Percentiles rank a stretch among this genome's conserved stretches.
phyloP scores from a whole-genome alignment of 2,888 invertebrate genomes.

The Uropetala carovei region DNA sequence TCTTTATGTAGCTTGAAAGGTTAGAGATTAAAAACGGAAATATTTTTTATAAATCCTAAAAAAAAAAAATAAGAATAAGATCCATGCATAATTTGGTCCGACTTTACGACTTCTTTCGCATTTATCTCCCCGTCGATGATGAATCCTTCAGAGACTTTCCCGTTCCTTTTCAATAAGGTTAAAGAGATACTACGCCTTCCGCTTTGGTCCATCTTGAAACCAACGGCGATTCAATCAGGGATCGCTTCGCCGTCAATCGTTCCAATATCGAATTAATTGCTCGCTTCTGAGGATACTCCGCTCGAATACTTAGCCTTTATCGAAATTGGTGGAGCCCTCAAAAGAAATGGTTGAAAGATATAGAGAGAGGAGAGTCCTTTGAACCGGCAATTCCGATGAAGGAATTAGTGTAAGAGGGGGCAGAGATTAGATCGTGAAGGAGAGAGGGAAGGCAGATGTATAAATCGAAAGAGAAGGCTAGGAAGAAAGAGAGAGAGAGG shows the following conservation, averaged over 20 bases:
- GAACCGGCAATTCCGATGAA: background rate
- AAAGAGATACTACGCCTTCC: background rate
- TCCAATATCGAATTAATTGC: constrained; percentile 14
- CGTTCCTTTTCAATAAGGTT: background rate
- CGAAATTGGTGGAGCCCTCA: constrained; percentile 1
- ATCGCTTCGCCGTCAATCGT: background rate
- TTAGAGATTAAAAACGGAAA: no score
- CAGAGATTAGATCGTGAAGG: background rate
- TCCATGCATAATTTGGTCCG: background rate
- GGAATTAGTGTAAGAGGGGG: constrained; percentile 1
- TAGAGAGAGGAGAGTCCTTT: background rate
- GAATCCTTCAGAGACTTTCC: background rate
- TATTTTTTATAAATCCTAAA: no score
- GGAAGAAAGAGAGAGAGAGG: no score
- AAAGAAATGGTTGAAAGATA: background rate
- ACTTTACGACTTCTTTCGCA: background rate
- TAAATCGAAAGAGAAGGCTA: background rate
- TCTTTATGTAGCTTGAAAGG: no score
- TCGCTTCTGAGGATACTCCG: background rate
- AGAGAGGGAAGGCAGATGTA: background rate
- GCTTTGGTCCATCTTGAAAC: background rate
- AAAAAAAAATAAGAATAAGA: background rate
- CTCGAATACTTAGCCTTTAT: background rate
- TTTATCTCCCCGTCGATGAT: background rate
- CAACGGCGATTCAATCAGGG: background rate